Conservation (phyloP, 2,113 vertebrate genomes). For the Ptychochromis oligacanthus region DNA sequence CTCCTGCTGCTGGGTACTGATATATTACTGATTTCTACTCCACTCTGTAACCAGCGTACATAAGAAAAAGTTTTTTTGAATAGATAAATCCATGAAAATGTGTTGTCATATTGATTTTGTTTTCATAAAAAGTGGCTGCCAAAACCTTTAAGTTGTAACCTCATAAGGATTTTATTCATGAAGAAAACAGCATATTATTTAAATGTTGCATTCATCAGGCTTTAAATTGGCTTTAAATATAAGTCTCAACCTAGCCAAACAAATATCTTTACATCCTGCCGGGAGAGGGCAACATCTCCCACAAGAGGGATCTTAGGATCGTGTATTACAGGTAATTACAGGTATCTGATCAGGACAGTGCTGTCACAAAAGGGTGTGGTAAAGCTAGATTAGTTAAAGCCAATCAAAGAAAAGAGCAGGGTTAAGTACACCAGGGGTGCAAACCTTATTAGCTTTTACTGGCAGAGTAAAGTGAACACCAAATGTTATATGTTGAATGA, state of each 20-base stretch:
- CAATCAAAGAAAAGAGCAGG: neutral
- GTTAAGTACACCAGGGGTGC: neutral
- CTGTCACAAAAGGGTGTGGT: neutral
- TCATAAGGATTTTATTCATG: neutral
- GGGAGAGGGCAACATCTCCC: neutral
- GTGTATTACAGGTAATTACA: neutral
- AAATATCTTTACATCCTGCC: neutral
- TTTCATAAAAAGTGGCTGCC: neutral
- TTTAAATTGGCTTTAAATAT: neutral
- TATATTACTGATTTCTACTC: too few relatives aligned
- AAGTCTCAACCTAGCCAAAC: neutral
- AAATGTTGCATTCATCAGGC: neutral
- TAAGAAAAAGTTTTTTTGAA: constrained; percentile 30
- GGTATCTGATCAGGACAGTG: neutral
- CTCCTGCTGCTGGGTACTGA: too few relatives aligned
- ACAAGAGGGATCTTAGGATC: neutral
- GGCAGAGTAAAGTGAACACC: neutral
- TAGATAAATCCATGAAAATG: constrained; percentile 53
- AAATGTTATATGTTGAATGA: neutral
- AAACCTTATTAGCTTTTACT: neutral
- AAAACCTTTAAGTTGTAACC: neutral
- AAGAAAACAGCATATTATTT: neutral
- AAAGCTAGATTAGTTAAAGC: constrained; percentile 16
- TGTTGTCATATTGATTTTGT: neutral
- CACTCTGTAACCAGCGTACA: constrained; percentile 39